These are phyloP conservation scores for Isurus oxyrinchus DNA, from an alignment of 2,113 vertebrate species.

Conservation along the genomic window DNA sequence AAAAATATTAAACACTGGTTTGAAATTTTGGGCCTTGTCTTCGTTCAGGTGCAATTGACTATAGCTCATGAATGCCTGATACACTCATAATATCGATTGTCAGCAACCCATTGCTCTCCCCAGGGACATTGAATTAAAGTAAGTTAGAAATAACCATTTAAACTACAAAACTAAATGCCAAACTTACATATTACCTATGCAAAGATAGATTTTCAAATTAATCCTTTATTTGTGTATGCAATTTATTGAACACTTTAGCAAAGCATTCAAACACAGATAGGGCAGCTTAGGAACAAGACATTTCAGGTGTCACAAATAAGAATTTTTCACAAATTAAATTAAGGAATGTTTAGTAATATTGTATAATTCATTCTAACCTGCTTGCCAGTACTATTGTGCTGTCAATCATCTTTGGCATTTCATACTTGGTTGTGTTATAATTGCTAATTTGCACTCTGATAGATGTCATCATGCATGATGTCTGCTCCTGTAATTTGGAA, in stretches of 20 bases:
- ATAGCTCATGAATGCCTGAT: not conserved
- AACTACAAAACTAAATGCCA: not conserved
- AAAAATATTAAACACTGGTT: not conserved
- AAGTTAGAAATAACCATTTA: not conserved
- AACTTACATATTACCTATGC: not conserved
- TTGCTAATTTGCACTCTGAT: constrained; percentile 27
- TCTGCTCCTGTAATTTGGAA: not conserved
- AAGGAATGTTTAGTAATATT: not conserved
- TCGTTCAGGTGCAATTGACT: not conserved
- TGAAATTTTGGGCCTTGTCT: not conserved
- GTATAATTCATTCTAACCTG: not conserved
- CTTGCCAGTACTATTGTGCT: constrained; percentile 7
- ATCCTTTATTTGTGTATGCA: not conserved
- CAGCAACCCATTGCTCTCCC: not conserved
- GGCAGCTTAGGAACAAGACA: not conserved
- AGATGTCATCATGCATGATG: not conserved
- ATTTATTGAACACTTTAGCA: not conserved
- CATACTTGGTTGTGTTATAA: not conserved
- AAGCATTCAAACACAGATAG: too few species aligned
- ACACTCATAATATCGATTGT: not conserved
- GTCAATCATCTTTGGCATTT: constrained; percentile 7
- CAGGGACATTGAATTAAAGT: not conserved
- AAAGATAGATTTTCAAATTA: not conserved
- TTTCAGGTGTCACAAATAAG: constrained; percentile 12
- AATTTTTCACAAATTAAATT: constrained; percentile 8